phyloP scores from a whole-genome alignment of 2,888 invertebrate species.

The Thelaira solivaga region DNA sequence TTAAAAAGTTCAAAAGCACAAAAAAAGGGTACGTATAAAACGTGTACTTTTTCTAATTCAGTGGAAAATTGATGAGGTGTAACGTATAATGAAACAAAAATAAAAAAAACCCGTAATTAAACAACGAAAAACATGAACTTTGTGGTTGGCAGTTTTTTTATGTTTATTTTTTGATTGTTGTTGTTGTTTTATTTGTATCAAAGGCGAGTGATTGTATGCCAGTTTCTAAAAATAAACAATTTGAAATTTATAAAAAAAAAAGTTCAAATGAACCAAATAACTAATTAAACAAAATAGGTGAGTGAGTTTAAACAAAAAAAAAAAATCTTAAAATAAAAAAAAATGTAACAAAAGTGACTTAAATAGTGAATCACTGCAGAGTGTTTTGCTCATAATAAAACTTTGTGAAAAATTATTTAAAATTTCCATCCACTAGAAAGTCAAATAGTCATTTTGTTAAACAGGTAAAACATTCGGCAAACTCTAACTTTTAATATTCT shows the following conservation, averaged over 20 bases:
- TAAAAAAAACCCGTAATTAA: constrained; percentile 30
- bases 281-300: constrained; percentile 17
- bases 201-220: neutral
- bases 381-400: no score
- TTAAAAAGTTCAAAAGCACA: constrained; percentile 38
- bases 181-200: neutral
- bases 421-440: no score
- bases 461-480: no score
- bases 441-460: no score
- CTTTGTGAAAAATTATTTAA: no score
- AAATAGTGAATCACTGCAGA: neutral
- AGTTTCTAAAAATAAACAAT: constrained; percentile 9
- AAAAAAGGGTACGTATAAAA: constrained; percentile 7
- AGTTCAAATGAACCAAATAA: constrained; percentile 11
- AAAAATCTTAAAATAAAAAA: neutral
- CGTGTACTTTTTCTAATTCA: constrained; percentile 35
- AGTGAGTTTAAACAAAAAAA: constrained; percentile 10
- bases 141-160: constrained; percentile 30
- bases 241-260: neutral
- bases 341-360: neutral
- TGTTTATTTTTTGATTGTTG: neutral
- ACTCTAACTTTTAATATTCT: no score
- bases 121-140: constrained; percentile 41
- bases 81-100: constrained; percentile 45
- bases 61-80: constrained; percentile 62